Base-by-base conservation (phyloP, 2,888 invertebrate genomes). In the Ochlodes sylvanus region DNA sequence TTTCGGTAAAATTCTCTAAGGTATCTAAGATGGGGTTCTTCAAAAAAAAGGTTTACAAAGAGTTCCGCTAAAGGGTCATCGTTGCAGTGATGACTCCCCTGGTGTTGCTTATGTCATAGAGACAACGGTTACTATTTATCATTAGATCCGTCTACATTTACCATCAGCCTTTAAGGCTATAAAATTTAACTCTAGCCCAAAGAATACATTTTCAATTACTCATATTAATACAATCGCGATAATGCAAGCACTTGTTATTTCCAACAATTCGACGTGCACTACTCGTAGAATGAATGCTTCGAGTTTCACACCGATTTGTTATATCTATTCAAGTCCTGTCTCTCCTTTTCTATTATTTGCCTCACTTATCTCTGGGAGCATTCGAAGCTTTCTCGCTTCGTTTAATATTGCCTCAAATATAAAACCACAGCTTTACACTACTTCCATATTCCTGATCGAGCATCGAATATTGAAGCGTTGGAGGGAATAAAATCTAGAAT, bases 341-440 rank as follows among this genome's bases (percentile, higher is more conserved):
- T 12, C 38, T 38, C 38, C 38, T 38, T 38, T 50, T 19, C 17
- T 50, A 17, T 50, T 50, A 50, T 50, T 50, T 50, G 17, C 12
- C 19, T 17, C 44, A 19, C 50, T 15, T 44, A 34, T 56, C 17
- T n/a, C n/a, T 27, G n/a, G 17, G 34, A 56, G 56, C 56, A 15
- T n/a, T 15, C 15, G 7, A 44, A 44, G 63, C 34, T 56, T 44
- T 63, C 27, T 15, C 55, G 63, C 19, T 57, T 56, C 56, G 47
- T 56, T 64, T 64, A 34, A 64, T 47, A 56, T n/a, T 64, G 17
- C 15, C 56, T 63, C 56, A 34, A 57, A 64, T 57, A 38, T 44
- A 57, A 50, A 64, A 38, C 47, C 44, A 38, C 47, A 38, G 47
- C 32, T 56, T 63, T 47, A 47, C 19, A 34, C 56, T 47, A 12